Conservation (phyloP, 1,140 invertebrate species). For the Drosophila tristis region DNA sequence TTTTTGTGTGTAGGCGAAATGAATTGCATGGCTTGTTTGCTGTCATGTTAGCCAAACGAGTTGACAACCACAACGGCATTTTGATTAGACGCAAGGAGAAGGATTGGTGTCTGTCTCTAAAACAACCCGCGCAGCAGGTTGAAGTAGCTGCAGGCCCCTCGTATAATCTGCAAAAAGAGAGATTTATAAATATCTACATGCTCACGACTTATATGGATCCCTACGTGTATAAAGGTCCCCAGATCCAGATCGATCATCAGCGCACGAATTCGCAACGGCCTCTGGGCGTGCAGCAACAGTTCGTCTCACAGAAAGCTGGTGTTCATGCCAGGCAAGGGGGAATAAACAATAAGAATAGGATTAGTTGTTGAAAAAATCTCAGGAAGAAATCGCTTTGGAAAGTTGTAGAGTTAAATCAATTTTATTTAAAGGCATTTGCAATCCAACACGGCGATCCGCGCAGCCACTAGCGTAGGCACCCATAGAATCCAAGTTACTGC, state of each 20-base stretch:
- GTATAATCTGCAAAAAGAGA: slow-evolving; percentile 54
- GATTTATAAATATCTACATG: background rate
- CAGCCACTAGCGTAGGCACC: slow-evolving; percentile 63
- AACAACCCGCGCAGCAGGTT: slow-evolving; percentile 68
- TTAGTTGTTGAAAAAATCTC: too few relatives aligned
- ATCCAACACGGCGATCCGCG: too few relatives aligned
- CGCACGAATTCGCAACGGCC: slow-evolving; percentile 64
- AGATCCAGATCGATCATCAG: slow-evolving; percentile 71
- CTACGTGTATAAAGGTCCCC: slow-evolving; percentile 68
- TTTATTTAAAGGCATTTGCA: slow-evolving; percentile 10
- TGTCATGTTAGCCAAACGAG: slow-evolving; percentile 74
- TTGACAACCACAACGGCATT: slow-evolving; percentile 64
- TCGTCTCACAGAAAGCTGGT: slow-evolving; percentile 43
- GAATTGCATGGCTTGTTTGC: slow-evolving; percentile 78
- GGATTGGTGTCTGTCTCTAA: slow-evolving; percentile 28
- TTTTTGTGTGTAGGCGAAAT: slow-evolving; percentile 40
- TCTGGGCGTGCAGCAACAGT: slow-evolving; percentile 66
- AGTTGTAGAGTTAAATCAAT: too few relatives aligned
- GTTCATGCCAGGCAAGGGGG: slow-evolving; percentile 64
- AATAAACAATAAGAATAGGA: slow-evolving; percentile 2
- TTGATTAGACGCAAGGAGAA: slow-evolving; percentile 55
- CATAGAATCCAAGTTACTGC: slow-evolving; percentile 58
- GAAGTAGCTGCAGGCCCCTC: slow-evolving; percentile 76
- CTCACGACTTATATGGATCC: background rate
- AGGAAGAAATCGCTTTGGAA: background rate